A percentile compares a stretch with the other conserved stretches of the same genome.
These are phyloP conservation scores for Meandrina meandrites DNA, from an alignment of 92 coral and sea anemone genomes.

Conservation along the genomic window DNA sequence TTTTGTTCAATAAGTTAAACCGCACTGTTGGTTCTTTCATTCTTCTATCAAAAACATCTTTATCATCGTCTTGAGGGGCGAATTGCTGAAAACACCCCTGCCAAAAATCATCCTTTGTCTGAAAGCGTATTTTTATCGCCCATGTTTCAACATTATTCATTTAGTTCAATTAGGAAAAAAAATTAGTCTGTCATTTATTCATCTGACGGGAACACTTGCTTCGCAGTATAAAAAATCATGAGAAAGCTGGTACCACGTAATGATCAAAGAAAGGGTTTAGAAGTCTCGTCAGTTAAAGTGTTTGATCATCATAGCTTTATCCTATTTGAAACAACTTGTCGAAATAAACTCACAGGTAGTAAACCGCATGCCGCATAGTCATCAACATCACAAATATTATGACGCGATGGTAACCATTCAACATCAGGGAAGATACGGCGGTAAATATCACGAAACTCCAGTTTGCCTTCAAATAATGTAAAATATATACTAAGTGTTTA, in stretches of 20 bases:
- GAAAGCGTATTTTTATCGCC: background rate
- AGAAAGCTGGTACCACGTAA: background rate
- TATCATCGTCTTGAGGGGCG: background rate
- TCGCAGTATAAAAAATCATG: no score
- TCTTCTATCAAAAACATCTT: background rate
- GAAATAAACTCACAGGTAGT: background rate
- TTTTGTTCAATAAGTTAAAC: background rate
- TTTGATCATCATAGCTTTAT: background rate
- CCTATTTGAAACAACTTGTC: background rate
- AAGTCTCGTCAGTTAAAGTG: background rate
- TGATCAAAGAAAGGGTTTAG: background rate
- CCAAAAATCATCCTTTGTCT: background rate
- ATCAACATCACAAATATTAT: background rate
- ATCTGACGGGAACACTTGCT: background rate
- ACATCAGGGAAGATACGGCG: background rate
- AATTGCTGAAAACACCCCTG: background rate
- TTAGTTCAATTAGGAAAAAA: background rate
- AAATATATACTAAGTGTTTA: background rate
- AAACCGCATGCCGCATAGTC: background rate
- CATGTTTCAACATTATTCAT: background rate
- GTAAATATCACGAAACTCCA: background rate
- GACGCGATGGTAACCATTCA: background rate
- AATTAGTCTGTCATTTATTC: background rate
- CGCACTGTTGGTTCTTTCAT: background rate
- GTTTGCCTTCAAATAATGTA: no score